A percentile compares a stretch with the other conserved stretches of the same genome.
Conservation (phyloP, 2,113 vertebrate species). For the Myrmecophaga tridactyla region DNA sequence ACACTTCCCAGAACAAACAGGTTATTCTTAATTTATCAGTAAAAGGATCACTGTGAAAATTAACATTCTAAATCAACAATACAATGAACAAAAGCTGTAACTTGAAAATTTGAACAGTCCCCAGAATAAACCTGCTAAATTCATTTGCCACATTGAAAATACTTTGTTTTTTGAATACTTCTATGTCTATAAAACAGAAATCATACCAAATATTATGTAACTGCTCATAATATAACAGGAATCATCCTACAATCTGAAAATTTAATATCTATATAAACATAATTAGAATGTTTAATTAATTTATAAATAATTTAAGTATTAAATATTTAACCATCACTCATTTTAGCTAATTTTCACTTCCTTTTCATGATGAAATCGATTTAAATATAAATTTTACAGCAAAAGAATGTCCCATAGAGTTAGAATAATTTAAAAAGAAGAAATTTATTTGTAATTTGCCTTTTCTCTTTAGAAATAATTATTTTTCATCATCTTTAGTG, state of each 20-base stretch:
- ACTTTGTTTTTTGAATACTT: neutral
- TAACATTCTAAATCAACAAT: slow-evolving; percentile 2
- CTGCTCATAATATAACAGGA: neutral
- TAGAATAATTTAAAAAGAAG: neutral
- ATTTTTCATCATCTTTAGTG: slow-evolving; percentile 66
- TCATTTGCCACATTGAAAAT: neutral
- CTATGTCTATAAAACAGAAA: neutral
- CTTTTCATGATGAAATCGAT: slow-evolving; percentile 10
- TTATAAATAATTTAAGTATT: neutral
- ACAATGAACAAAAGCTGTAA: neutral
- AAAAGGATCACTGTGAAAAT: neutral
- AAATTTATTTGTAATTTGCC: slow-evolving; percentile 36
- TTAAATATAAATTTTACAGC: slow-evolving; percentile 16
- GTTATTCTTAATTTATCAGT: neutral
- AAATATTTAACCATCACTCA: neutral
- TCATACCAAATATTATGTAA: neutral
- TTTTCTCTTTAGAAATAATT: slow-evolving; percentile 60
- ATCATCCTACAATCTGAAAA: neutral
- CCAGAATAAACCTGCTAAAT: neutral
- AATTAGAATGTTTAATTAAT: slow-evolving; percentile 1
- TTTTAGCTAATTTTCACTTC: neutral
- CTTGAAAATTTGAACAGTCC: neutral
- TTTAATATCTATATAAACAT: neutral
- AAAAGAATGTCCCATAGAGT: neutral
- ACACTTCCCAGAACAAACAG: neutral